Percentiles rank a stretch among this genome's conserved stretches.
Evolutionary conservation across 2,888 invertebrate species (phyloP).

Genomic region (Asteroscopus sphinx): DNA sequence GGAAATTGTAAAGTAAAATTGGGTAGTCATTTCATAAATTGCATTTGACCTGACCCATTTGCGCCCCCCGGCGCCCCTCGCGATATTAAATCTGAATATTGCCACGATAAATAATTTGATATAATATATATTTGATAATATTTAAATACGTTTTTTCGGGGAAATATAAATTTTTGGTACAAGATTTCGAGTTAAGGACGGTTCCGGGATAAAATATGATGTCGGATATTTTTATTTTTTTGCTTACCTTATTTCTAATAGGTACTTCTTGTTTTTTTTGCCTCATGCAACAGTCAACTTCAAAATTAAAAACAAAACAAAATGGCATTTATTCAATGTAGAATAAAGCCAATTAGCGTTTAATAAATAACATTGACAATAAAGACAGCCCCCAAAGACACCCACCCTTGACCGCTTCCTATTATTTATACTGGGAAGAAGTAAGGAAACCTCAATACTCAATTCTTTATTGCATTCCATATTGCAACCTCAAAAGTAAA

Average conservation of each 20-base stretch:
- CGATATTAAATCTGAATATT: slow-evolving; percentile 72
- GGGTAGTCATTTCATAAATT: slow-evolving; percentile 79
- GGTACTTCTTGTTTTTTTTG: too few relatives aligned
- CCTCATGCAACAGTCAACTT: too few relatives aligned
- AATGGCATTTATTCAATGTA: too few relatives aligned
- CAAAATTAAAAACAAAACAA: too few relatives aligned
- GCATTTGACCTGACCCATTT: slow-evolving; percentile 67
- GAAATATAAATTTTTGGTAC: background rate
- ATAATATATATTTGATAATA: slow-evolving; percentile 47
- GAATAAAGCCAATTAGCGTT: too few relatives aligned
- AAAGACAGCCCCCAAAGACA: too few relatives aligned
- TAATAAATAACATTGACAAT: too few relatives aligned
- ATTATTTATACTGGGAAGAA: too few relatives aligned
- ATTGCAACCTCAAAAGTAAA: too few relatives aligned
- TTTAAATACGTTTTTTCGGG: slow-evolving; percentile 38
- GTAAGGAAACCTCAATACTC: too few relatives aligned
- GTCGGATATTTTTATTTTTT: background rate
- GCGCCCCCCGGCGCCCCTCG: slow-evolving; percentile 52
- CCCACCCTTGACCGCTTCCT: too few relatives aligned
- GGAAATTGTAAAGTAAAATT: slow-evolving; percentile 76
- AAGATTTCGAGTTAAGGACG: background rate
- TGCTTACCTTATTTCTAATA: background rate
- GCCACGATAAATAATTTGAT: slow-evolving; percentile 58
- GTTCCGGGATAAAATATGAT: background rate
- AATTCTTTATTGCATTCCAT: too few relatives aligned